Percentiles rank a stretch among this genome's conserved stretches.
Conservation (phyloP, 2,797 vertebrate genomes). For the Cheracebus regulus region DNA sequence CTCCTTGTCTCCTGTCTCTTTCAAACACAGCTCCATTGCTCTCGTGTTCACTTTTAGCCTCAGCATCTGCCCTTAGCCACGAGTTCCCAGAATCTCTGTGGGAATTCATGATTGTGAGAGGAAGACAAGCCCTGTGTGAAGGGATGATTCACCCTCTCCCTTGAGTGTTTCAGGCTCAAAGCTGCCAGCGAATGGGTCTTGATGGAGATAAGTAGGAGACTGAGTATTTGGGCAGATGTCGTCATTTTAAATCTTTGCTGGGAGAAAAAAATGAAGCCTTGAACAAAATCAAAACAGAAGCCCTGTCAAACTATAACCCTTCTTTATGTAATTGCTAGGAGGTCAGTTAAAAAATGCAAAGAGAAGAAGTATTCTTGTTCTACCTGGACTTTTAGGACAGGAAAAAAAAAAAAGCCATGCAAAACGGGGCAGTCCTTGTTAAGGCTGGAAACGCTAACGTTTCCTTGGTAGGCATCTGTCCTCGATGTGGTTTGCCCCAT, state of each 20-base stretch:
- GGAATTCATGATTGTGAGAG: neutral
- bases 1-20: neutral
- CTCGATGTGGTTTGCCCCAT: rapidly evolving
- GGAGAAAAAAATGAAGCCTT: neutral
- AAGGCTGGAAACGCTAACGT: rapidly evolving
- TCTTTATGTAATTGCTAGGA: neutral
- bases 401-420: neutral
- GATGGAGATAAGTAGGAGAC: neutral
- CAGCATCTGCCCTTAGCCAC: neutral
- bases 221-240: neutral
- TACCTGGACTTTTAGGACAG: neutral
- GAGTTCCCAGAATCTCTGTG: neutral
- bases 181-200: neutral
- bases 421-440: rapidly evolving
- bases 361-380: neutral
- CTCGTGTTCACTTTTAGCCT: neutral
- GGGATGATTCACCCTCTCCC: neutral
- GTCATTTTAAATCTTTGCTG: neutral
- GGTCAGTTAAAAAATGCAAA: neutral
- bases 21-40: neutral
- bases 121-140: neutral
- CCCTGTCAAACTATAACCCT: neutral
- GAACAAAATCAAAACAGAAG: neutral
- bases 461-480: rapidly evolving
- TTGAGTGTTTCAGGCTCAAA: neutral